Conservation (phyloP, 2,888 invertebrate genomes). For the Cyaniris semiargus region DNA sequence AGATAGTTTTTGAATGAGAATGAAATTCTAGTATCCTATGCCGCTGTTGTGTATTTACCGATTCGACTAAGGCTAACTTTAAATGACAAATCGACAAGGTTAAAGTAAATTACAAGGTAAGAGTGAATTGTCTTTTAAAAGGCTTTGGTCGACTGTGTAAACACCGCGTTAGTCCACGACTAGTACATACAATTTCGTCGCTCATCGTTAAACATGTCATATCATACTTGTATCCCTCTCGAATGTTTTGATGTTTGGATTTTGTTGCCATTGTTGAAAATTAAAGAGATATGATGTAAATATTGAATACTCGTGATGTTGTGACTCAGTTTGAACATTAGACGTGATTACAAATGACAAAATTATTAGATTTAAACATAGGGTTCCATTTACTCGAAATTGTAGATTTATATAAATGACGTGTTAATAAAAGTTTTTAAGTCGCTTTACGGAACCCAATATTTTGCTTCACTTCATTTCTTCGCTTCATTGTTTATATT, state of each 20-base stretch:
- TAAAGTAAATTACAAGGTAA: too few relatives aligned
- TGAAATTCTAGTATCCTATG: slow-evolving; percentile 51
- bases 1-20: slow-evolving; percentile 54
- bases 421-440: background rate
- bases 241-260: slow-evolving; percentile 24
- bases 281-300: slow-evolving; percentile 35
- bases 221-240: slow-evolving; percentile 3
- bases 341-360: slow-evolving; percentile 25
- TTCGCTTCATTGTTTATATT: background rate
- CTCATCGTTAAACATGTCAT: background rate
- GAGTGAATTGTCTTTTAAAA: too few relatives aligned
- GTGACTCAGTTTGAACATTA: slow-evolving; percentile 38
- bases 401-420: background rate
- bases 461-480: background rate
- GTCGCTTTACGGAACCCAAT: background rate
- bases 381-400: background rate
- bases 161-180: background rate
- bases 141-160: background rate
- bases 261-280: slow-evolving; percentile 26
- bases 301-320: slow-evolving; percentile 42
- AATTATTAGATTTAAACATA: background rate
- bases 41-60: slow-evolving; percentile 37
- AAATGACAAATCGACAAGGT: too few relatives aligned
- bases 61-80: background rate
- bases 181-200: background rate